Evolutionary conservation across 2,888 invertebrate genomes (phyloP).

Genomic region (Scelioninae gen. 2): DNA sequence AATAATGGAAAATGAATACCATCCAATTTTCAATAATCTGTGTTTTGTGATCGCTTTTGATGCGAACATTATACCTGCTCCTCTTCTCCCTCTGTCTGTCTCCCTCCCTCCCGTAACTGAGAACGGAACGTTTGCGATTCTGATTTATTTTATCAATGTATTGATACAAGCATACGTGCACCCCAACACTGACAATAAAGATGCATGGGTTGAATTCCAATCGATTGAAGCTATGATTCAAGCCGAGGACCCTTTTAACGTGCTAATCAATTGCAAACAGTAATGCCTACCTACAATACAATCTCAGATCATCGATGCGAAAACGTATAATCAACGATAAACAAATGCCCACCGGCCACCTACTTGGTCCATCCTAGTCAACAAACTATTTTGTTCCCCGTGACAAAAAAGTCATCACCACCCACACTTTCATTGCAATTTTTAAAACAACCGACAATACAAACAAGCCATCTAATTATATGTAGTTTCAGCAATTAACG

Average conservation of each 20-base stretch:
- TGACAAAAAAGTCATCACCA: constrained; percentile 6
- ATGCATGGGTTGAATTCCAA: constrained; percentile 53
- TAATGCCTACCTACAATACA: constrained; percentile 50
- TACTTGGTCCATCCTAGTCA: not conserved
- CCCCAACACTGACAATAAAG: constrained; percentile 43
- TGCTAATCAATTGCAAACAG: constrained; percentile 56
- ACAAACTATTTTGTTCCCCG: not conserved
- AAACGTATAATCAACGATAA: constrained; percentile 55
- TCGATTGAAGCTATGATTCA: constrained; percentile 59
- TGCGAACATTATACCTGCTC: not conserved
- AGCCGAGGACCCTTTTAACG: constrained; percentile 58
- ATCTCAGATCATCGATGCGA: constrained; percentile 53
- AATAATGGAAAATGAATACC: constrained; percentile 20
- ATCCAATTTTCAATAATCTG: constrained; percentile 39
- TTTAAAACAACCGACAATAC: no score
- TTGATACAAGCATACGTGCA: constrained; percentile 25
- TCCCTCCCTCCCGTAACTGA: no score
- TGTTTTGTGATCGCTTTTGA: constrained; percentile 43
- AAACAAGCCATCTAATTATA: no score
- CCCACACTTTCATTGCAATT: no score
- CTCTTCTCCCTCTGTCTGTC: no score
- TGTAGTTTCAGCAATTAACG: no score
- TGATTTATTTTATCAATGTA: constrained; percentile 40
- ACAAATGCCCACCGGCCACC: constrained; percentile 33
- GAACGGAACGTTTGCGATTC: constrained; percentile 28